Conservation (phyloP, 30 jellyfish, hydroid and myxozoan genomes). For the Aurelia coerulea region DNA sequence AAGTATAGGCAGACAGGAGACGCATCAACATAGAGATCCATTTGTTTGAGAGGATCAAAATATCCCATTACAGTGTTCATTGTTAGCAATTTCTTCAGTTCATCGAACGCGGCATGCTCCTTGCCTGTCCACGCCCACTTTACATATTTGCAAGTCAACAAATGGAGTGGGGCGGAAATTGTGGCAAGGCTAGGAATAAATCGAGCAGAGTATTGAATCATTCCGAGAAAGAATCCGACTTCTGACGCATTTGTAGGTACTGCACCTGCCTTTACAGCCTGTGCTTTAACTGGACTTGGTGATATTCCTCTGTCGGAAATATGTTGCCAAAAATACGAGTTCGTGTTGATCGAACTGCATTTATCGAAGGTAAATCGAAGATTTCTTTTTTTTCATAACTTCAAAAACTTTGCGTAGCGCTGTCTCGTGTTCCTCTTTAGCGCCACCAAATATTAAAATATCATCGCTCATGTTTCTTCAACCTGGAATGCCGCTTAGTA, state of each 20-base stretch:
- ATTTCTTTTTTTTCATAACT: background rate
- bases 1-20: too few species aligned
- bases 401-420: background rate
- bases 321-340: background rate
- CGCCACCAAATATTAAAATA: background rate
- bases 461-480: background rate
- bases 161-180: background rate
- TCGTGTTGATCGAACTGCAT: too few species aligned
- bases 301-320: background rate
- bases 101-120: too few species aligned
- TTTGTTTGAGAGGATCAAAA: too few species aligned
- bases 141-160: too few species aligned
- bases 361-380: background rate
- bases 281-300: background rate
- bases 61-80: too few species aligned
- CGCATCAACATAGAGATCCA: too few species aligned
- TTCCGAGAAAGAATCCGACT: background rate
- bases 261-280: background rate
- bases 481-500: background rate
- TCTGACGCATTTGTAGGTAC: background rate
- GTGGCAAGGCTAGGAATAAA: background rate
- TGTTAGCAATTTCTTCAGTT: too few species aligned
- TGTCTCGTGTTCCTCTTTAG: slow-evolving; percentile 4
- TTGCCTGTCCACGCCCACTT: too few species aligned
- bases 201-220: background rate